Conservation (phyloP, 2,797 vertebrate genomes). For the Gouania willdenowi region DNA sequence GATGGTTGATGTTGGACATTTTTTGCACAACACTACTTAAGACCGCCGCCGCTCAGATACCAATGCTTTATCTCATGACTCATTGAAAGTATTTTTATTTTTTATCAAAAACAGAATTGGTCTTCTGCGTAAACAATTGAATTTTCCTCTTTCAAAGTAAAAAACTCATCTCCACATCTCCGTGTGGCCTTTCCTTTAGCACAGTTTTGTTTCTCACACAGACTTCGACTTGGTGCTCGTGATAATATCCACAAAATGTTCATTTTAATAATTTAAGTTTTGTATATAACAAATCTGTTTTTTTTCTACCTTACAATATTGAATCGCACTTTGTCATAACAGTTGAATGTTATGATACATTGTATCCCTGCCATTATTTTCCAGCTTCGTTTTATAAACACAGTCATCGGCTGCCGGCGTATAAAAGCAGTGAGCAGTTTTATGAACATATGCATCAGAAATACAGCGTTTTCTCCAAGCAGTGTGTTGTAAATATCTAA, state of each 20-base stretch:
- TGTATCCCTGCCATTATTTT: no score
- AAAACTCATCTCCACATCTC: constrained; percentile 38
- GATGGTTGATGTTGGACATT: no score
- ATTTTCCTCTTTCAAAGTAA: constrained; percentile 55
- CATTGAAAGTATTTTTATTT: no score
- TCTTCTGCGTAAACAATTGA: constrained; percentile 40
- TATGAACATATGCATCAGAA: constrained; percentile 66
- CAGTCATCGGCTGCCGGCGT: constrained; percentile 39
- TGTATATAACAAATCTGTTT: constrained; percentile 74
- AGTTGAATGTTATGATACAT: constrained; percentile 68
- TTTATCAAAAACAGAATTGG: no score
- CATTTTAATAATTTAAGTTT: constrained; percentile 74
- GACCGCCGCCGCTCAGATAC: no score
- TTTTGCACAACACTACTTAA: no score
- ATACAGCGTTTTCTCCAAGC: constrained; percentile 64
- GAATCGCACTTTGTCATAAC: constrained; percentile 81
- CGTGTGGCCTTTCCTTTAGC: constrained; percentile 37
- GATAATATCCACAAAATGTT: constrained; percentile 65
- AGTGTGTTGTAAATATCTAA: constrained; percentile 80
- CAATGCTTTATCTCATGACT: no score
- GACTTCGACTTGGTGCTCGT: constrained; percentile 32
- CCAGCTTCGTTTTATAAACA: constrained; percentile 52
- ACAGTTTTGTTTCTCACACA: constrained; percentile 1
- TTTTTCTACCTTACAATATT: constrained; percentile 68
- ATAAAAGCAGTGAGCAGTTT: constrained; percentile 59